Evolutionary conservation across 2,797 vertebrate genomes (phyloP).

Genomic region (Enteromius paludinosus): DNA sequence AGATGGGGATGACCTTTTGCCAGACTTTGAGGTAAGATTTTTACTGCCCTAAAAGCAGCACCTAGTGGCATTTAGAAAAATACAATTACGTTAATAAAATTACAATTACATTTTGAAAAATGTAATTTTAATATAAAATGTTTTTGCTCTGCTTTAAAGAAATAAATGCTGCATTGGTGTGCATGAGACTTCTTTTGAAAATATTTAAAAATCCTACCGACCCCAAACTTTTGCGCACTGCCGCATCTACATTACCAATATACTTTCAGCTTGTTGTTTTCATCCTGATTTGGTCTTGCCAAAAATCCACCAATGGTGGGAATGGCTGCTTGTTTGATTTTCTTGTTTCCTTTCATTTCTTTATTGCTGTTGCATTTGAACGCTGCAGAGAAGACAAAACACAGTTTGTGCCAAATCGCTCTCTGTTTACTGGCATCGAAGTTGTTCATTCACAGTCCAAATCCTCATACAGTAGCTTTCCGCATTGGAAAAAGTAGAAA

Average conservation of each 20-base stretch:
- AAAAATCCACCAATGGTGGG: neutral
- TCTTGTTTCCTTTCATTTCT: neutral
- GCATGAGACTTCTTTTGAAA: neutral
- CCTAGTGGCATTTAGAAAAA: too few species aligned
- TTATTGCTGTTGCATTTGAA: slow-evolving; percentile 1
- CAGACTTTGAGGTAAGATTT: slow-evolving; percentile 77
- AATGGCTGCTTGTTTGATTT: neutral
- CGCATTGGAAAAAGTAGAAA: slow-evolving; percentile 25
- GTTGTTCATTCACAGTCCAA: slow-evolving; percentile 12
- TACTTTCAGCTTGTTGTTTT: neutral
- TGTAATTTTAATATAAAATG: too few species aligned
- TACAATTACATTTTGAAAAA: neutral
- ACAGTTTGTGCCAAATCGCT: slow-evolving; percentile 13
- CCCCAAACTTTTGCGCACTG: neutral
- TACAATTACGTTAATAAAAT: too few species aligned
- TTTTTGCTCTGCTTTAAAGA: neutral
- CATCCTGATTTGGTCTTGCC: neutral
- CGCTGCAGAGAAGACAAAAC: neutral
- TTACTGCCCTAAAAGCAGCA: too few species aligned
- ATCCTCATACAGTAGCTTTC: slow-evolving; percentile 23
- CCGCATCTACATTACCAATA: neutral
- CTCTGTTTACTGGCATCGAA: slow-evolving; percentile 5
- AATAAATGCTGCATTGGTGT: neutral
- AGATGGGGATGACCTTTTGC: slow-evolving; percentile 82
- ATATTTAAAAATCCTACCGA: neutral